These are phyloP conservation scores for Acronicta psi DNA, from an alignment of 2,888 invertebrate species.

Conservation along the genomic window DNA sequence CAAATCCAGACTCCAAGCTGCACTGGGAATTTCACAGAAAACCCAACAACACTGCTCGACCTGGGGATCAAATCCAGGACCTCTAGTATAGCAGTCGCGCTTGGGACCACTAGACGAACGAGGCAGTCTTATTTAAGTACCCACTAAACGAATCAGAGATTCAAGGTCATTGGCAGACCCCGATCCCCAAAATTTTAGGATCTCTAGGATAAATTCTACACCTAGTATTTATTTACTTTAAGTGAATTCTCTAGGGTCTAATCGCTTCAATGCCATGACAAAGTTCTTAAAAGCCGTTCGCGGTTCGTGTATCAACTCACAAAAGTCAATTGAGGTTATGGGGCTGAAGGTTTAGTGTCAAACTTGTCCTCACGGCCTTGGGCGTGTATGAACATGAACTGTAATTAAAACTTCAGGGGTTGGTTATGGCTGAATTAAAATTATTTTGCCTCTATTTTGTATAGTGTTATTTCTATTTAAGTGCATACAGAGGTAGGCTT, in stretches of 20 bases:
- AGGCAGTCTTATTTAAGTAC: no score
- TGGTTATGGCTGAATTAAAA: constrained; percentile 18
- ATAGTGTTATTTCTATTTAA: constrained; percentile 6
- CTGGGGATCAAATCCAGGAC: no score
- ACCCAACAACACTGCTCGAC: no score
- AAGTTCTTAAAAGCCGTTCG: constrained; percentile 58
- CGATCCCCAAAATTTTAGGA: no score
- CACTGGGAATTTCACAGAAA: no score
- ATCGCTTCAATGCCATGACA: constrained; percentile 22
- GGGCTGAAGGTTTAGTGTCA: constrained; percentile 43
- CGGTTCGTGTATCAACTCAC: constrained; percentile 30
- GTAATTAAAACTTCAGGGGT: constrained; percentile 54
- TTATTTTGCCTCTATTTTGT: constrained; percentile 16
- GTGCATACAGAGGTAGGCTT: not conserved
- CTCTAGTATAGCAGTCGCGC: no score
- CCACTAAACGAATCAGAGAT: no score
- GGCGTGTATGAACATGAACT: constrained; percentile 18
- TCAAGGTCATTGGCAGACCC: no score
- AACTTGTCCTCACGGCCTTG: constrained; percentile 44
- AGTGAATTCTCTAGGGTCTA: constrained; percentile 5
- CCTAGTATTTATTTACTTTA: constrained; percentile 6
- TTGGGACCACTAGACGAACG: no score
- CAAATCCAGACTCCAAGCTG: no score
- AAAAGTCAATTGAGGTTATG: constrained; percentile 40
- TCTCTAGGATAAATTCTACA: not conserved